Base-by-base conservation (phyloP, 2,113 vertebrate species). In the Gavialis gangeticus region DNA sequence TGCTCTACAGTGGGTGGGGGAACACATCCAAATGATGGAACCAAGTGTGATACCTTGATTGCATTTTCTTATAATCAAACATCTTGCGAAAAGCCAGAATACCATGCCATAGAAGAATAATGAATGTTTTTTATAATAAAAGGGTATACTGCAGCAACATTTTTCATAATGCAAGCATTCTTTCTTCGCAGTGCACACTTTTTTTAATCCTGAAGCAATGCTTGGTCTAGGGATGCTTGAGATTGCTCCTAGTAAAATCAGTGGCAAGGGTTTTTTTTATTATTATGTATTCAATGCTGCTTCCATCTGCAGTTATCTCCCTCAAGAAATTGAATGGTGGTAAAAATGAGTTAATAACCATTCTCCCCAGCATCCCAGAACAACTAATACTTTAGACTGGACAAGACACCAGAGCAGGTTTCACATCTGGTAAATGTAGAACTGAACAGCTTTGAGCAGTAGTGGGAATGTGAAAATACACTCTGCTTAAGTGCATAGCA, bases 231-330 rank as follows among this genome's bases (percentile, higher is more conserved):
- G 93, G 85, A 82, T 91, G 84, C 89, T 95, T 96, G 95, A 96
- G 94, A 96, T 95, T 93, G 75, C 71, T 95, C 71, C 62, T 94
- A 82, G 91, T 96, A 96, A 95, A 95, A 92, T 95, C 93, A 95
- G 62, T 93, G 93, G 87, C 92, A 93, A 8, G 46, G 46, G 46
- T 46, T 46, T 46, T 46, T 46, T 46, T 46, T 46, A 46, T 46
- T 46, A 9, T 46, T 46, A 46, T 46, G 46, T 46, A 46, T 46
- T 46, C 9, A 9, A 9, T 46, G 46, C 46, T 46, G 46, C 8
- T 46, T 95, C 95, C 85, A 85, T 85, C 76, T 92, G 62, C n/a
- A 87, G 59, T 82, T 64, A 79, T 89, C 85, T 12, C 77, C 94
- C 82, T 62, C 24, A 89, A 91, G 89, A 69, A 58, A 75, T 77